Evolutionary conservation across 2,888 invertebrate species (phyloP).

Genomic region (Lypha dubia): DNA sequence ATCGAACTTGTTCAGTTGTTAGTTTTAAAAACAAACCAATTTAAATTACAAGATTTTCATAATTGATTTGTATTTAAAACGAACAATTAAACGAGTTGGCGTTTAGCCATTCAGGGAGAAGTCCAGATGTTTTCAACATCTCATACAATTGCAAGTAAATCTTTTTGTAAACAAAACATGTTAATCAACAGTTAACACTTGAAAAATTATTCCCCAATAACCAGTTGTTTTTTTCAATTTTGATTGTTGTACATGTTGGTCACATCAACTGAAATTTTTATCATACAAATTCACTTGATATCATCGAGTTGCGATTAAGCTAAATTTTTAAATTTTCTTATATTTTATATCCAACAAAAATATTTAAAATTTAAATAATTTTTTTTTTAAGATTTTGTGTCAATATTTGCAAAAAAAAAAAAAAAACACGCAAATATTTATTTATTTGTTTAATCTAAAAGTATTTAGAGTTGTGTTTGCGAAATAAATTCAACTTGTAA

Average conservation of each 20-base stretch:
- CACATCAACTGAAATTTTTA: neutral
- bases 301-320: neutral
- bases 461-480: slow-evolving; percentile 42
- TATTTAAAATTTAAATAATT: neutral
- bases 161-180: neutral
- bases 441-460: slow-evolving; percentile 38
- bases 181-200: neutral
- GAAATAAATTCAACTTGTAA: slow-evolving; percentile 48
- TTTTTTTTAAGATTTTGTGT: slow-evolving; percentile 14
- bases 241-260: neutral
- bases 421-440: slow-evolving; percentile 22
- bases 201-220: neutral
- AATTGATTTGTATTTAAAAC: too few relatives aligned
- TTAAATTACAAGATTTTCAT: too few relatives aligned
- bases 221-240: slow-evolving; percentile 15
- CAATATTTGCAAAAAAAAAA: slow-evolving; percentile 19
- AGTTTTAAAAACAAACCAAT: too few relatives aligned
- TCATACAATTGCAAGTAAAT: neutral
- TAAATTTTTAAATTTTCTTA: neutral
- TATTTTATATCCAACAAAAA: neutral
- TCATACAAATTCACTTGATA: neutral
- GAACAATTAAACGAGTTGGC: too few relatives aligned
- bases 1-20: too few relatives aligned
- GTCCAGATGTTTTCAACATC: too few relatives aligned
- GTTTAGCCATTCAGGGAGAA: too few relatives aligned